These are phyloP conservation scores for Oreotrochilus melanogaster DNA, from an alignment of 2,113 vertebrate species.

Conservation along the genomic window DNA sequence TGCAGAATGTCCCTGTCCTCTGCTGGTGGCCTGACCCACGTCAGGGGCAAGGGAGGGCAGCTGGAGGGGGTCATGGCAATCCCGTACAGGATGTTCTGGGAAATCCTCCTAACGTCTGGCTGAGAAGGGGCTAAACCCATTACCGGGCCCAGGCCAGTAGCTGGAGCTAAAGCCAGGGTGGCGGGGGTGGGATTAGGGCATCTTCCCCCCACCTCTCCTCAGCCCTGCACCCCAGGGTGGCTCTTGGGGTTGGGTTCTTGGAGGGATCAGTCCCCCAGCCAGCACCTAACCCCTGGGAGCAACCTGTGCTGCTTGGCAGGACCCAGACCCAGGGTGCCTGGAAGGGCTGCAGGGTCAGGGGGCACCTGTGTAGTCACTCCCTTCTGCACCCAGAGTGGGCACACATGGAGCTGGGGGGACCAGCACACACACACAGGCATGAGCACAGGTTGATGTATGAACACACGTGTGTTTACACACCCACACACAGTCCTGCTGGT, in stretches of 20 bases:
- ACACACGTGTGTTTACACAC: fast-evolving
- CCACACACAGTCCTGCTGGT: fast-evolving
- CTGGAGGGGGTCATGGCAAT: background rate
- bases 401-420: no score
- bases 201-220: fast-evolving
- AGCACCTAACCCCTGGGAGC: background rate
- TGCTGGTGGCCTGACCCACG: fast-evolving
- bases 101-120: conserved; percentile 63
- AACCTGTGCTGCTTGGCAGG: no score
- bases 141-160: background rate
- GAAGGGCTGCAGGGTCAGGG: background rate
- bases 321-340: background rate
- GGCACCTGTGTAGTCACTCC: fast-evolving
- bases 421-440: background rate
- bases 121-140: conserved; percentile 67
- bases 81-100: conserved; percentile 67
- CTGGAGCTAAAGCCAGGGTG: background rate
- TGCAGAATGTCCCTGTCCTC: background rate
- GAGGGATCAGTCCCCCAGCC: background rate
- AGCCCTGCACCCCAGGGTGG: fast-evolving
- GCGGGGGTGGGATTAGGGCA: background rate
- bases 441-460: fast-evolving
- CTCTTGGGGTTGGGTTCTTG: background rate
- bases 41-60: fast-evolving
- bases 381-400: background rate